A percentile compares a stretch with the other conserved stretches of the same genome.
Conservation (phyloP, 2,888 invertebrate species). For the Philonicus albiceps region DNA sequence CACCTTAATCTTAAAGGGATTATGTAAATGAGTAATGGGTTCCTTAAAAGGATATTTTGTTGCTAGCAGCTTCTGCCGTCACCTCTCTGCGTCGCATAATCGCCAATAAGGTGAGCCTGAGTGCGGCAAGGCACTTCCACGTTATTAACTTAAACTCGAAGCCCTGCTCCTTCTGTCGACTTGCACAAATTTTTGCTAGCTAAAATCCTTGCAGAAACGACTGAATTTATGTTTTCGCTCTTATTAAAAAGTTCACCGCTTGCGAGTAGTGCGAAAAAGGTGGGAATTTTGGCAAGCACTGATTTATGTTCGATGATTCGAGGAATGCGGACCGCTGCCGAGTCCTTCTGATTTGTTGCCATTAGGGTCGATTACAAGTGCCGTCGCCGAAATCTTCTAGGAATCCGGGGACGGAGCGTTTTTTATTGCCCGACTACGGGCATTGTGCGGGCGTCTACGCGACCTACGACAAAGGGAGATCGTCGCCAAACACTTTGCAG, state of each 20-base stretch:
- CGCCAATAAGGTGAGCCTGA: constrained; percentile 28
- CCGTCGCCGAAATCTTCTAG: not conserved
- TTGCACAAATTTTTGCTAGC: constrained; percentile 38
- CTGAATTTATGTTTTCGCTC: not conserved
- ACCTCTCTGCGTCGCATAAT: constrained; percentile 22
- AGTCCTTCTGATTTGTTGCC: not conserved
- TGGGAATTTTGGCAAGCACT: not conserved
- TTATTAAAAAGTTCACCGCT: constrained; percentile 15
- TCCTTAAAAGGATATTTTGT: constrained; percentile 41
- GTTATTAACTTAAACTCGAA: constrained; percentile 8
- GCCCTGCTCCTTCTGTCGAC: not conserved
- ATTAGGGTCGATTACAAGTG: not conserved
- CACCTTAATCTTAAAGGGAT: constrained; percentile 42
- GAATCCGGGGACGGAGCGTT: not conserved
- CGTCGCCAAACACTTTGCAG: not conserved
- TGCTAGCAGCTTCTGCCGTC: constrained; percentile 20
- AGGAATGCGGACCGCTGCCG: not conserved
- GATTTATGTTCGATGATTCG: constrained; percentile 16
- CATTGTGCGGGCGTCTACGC: not conserved
- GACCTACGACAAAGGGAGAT: not conserved
- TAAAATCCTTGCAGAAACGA: not conserved
- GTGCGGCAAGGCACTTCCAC: constrained; percentile 16
- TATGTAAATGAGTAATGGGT: constrained; percentile 41
- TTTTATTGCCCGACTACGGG: not conserved
- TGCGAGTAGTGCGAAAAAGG: not conserved